Conservation (phyloP, 2,113 vertebrate genomes). For the Tychaedon coryphoeus region DNA sequence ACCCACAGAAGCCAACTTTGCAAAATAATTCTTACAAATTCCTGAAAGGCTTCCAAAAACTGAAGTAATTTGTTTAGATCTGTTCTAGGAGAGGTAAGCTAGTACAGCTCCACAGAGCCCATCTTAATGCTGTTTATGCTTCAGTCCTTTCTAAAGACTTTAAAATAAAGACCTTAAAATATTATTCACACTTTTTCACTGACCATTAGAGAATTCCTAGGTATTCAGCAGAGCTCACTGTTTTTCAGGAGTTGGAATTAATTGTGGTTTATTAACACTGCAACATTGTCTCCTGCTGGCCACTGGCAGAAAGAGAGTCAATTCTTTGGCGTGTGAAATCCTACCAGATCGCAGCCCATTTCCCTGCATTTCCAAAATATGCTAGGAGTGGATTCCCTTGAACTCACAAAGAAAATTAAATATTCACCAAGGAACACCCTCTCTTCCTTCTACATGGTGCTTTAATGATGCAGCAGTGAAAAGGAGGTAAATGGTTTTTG, state of each 20-base stretch:
- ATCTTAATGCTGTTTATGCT: background rate
- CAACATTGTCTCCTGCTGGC: conserved; percentile 5
- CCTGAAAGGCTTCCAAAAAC: background rate
- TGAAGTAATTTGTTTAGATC: background rate
- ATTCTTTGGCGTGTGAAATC: background rate
- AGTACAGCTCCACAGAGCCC: background rate
- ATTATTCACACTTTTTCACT: background rate
- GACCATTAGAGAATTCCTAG: background rate
- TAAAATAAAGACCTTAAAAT: background rate
- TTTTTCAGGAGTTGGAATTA: background rate
- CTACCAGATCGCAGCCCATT: background rate
- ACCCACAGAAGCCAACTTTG: background rate
- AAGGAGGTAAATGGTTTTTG: background rate
- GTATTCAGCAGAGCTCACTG: background rate
- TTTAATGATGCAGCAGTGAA: background rate
- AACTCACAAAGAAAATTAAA: background rate
- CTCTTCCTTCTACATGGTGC: background rate
- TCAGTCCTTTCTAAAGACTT: background rate
- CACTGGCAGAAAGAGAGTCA: background rate
- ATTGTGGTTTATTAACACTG: background rate
- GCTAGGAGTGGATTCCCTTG: background rate
- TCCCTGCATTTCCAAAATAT: background rate
- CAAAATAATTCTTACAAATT: background rate
- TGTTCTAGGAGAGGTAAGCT: background rate
- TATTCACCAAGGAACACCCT: background rate